Evolutionary conservation across 2,113 vertebrate genomes (phyloP).

Genomic region (Lathamus discolor): DNA sequence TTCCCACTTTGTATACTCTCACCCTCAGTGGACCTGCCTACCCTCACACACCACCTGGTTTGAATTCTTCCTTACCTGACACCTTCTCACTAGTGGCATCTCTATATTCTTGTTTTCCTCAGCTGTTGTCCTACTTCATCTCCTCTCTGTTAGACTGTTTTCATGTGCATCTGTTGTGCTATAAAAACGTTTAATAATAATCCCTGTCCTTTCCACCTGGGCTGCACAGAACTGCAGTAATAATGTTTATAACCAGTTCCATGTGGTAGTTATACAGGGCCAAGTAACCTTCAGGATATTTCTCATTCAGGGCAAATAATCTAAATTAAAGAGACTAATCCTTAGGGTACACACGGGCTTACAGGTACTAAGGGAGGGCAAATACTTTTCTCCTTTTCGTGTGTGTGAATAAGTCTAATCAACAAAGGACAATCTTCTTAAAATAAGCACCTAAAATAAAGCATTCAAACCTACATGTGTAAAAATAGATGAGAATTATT

Average conservation of each 20-base stretch:
- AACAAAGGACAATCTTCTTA: not conserved
- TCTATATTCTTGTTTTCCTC: not conserved
- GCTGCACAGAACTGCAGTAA: not conserved
- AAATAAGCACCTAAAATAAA: not conserved
- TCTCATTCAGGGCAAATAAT: conserved; percentile 40
- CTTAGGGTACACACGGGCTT: not conserved
- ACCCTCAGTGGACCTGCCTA: not conserved
- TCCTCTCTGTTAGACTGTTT: not conserved
- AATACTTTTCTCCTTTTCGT: conserved; percentile 19
- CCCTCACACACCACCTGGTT: not conserved
- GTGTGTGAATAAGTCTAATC: conserved; percentile 15
- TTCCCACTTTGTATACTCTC: not conserved
- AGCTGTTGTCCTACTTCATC: not conserved
- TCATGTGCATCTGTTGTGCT: not conserved
- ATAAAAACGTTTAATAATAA: conserved; percentile 32
- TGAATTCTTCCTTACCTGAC: not conserved
- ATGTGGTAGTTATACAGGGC: not conserved
- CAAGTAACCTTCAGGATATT: conserved; percentile 16
- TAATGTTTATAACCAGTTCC: conserved; percentile 26
- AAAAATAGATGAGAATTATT: not conserved
- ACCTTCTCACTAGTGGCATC: not conserved
- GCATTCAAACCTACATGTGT: not conserved
- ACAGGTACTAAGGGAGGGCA: conserved; percentile 1
- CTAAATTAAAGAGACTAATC: conserved; percentile 55
- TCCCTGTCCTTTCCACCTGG: conserved; percentile 42